Evolutionary conservation across 2,888 invertebrate genomes (phyloP).

Genomic region (Gymnocheta viridis): DNA sequence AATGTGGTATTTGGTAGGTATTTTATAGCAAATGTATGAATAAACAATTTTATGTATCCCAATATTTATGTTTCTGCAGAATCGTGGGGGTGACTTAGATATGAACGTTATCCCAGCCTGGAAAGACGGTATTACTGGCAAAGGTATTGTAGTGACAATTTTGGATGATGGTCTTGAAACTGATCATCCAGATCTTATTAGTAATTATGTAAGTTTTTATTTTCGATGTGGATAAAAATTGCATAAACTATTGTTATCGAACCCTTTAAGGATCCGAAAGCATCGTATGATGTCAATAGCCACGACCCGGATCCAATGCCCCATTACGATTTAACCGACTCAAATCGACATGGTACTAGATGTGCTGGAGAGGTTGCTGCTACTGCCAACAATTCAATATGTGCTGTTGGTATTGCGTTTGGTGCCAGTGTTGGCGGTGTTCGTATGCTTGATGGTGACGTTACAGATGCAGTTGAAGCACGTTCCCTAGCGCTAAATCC

Average conservation of each 20-base stretch:
- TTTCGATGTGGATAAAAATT: neutral
- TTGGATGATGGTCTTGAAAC: slow-evolving; percentile 98
- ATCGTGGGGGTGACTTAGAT: slow-evolving; percentile 94
- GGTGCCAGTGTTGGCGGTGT: slow-evolving; percentile 98
- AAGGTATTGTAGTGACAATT: slow-evolving; percentile 97
- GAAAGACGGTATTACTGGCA: slow-evolving; percentile 96
- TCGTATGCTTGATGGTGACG: slow-evolving; percentile 98
- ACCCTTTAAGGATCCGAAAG: slow-evolving; percentile 90
- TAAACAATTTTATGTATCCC: neutral
- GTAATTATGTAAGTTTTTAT: slow-evolving; percentile 93
- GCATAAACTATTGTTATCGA: neutral
- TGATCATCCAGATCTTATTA: slow-evolving; percentile 95
- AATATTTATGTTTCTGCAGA: slow-evolving; percentile 83
- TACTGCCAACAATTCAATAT: slow-evolving; percentile 96
- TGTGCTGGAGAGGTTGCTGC: slow-evolving; percentile 99
- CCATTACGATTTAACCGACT: slow-evolving; percentile 97
- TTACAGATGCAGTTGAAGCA: slow-evolving; percentile 99
- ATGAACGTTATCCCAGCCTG: slow-evolving; percentile 99
- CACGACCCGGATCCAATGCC: slow-evolving; percentile 98
- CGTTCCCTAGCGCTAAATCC: slow-evolving; percentile 95
- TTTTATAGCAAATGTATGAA: neutral
- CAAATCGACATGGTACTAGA: slow-evolving; percentile 96
- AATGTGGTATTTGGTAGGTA: slow-evolving; percentile 98
- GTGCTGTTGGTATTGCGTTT: slow-evolving; percentile 97
- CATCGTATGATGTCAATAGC: slow-evolving; percentile 98